phyloP scores from a whole-genome alignment of 92 coral and sea anemone genomes.

The Pocillopora grandis region DNA sequence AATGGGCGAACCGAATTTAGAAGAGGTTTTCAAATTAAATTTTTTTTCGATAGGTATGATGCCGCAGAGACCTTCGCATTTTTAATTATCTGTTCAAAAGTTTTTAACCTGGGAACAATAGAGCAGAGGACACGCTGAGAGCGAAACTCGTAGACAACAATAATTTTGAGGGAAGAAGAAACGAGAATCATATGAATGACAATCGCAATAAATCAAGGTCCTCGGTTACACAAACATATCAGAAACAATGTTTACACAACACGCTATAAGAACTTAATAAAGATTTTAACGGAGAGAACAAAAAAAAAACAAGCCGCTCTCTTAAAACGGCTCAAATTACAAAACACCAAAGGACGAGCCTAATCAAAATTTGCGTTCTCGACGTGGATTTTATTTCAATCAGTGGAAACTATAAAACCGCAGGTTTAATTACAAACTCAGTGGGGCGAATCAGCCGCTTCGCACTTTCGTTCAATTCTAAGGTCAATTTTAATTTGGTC shows the following conservation, averaged over 20 bases:
- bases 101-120: not conserved
- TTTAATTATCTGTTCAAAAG: not conserved
- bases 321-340: slow-evolving; percentile 17
- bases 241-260: slow-evolving; percentile 30
- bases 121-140: not conserved
- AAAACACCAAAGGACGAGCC: not conserved
- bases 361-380: not conserved
- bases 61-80: not conserved
- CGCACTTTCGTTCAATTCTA: slow-evolving; percentile 30
- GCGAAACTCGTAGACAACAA: not conserved
- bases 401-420: not conserved
- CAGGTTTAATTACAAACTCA: slow-evolving; percentile 43
- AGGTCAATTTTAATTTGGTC: slow-evolving; percentile 47
- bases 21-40: not conserved
- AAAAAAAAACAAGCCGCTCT: slow-evolving; percentile 15
- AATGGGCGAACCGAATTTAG: slow-evolving; percentile 2
- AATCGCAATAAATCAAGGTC: slow-evolving; percentile 26
- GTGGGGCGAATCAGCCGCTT: slow-evolving; percentile 29
- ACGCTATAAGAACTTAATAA: slow-evolving; percentile 33
- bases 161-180: slow-evolving; percentile 12
- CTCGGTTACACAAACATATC: slow-evolving; percentile 26
- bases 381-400: not conserved
- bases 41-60: not conserved
- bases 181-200: slow-evolving; percentile 1
- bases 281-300: slow-evolving; percentile 27